Evolutionary conservation across 2,797 vertebrate species (phyloP), one percentile per base, ranked within the genome.

Genomic region (Mormyrops boulengeri): DNA sequence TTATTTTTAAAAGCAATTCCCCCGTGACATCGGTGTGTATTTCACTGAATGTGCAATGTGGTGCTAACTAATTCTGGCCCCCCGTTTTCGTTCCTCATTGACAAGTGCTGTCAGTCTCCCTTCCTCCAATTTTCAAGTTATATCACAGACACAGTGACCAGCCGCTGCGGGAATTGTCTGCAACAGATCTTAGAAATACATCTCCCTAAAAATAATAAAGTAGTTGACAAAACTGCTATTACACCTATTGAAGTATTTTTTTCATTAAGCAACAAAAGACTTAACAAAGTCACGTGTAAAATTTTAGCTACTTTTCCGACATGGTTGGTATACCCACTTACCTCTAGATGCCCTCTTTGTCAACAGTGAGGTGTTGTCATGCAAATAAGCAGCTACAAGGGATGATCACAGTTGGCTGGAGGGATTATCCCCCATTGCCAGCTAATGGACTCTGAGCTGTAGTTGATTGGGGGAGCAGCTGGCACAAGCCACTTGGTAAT

Each of bases 1-100:
- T 44, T 88, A 88, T 44, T 62, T 88, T 41, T n/a, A 60, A 88
- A 66, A 14, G 60, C n/a, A 66, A 66, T 88, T 44, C 60, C 55
- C 34, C 55, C 7, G 57, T 4, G 12, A 88, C 30, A 66, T 66
- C 87, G 17, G 55, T 88, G 87, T 44, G 26, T 57, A n/a, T 88
- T 47, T 34, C 57, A 4, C 57, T 62, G 86, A 88, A 22, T 88
- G 47, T 6, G 22, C 34, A 38, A 12, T 41, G 52, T n/a, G n/a
- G 30, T 17, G 34, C 34, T 22, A 8, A 62, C 55, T 62, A 41
- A 88, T 60, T 88, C 86, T 44, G 6, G 1, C 86, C 14, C 34
- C 17, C 52, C 85, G 11, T 17, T 87, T 55, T 87, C 6, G 2
- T 38, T 55, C 52, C 30, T 22, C 47, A 50, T 26, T 57, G 50